Base-by-base conservation (phyloP, 2,888 invertebrate species). In the Microplitis manilae region DNA sequence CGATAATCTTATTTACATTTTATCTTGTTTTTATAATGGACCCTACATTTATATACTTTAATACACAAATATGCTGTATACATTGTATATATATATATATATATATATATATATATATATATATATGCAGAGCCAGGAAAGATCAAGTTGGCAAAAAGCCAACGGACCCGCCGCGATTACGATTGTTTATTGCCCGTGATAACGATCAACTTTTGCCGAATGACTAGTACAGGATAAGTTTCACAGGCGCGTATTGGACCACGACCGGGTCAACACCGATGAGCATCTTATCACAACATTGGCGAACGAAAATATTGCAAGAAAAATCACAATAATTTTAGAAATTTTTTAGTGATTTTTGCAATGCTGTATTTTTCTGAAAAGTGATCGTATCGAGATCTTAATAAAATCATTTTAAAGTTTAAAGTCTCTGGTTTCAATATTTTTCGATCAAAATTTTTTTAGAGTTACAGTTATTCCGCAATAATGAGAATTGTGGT, bases 241-340 rank as follows among this genome's bases (percentile, higher is more conserved):
- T 81, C 71, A 73, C 59, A 69, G 64, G 61, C 76, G 76, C 75
- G 76, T 78, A 78, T 76, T 75, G 75, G 71, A 79, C 75, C 71
- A 73, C 70, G 67, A 72, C 68, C 74, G 72, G 79, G 81, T 84
- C 85, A 84, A 84, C 84, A 80, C 81, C 82, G 83, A 85, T 85
- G 84, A 83, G 81, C 83, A 85, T 86, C 85, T 85, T 85, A 85
- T 84, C 85, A 80, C 84, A 81, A 84, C 84, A 85, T 85, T 85
- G 84, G 84, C 30, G 30, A 30, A 80, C 81, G 79, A 81, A 79
- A 69, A 50, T 50, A 41, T 62, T 20, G n/a, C 13, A 20, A 30
- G 20, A n/a, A 38, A n/a, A 39, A 9, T 64, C 30, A 17, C 17
- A 17, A 17, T 17, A 17, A 17, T 17, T 17, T 17, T 17, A 17